Conservation (phyloP, 2,113 vertebrate genomes). For the Stigmatopora argus region DNA sequence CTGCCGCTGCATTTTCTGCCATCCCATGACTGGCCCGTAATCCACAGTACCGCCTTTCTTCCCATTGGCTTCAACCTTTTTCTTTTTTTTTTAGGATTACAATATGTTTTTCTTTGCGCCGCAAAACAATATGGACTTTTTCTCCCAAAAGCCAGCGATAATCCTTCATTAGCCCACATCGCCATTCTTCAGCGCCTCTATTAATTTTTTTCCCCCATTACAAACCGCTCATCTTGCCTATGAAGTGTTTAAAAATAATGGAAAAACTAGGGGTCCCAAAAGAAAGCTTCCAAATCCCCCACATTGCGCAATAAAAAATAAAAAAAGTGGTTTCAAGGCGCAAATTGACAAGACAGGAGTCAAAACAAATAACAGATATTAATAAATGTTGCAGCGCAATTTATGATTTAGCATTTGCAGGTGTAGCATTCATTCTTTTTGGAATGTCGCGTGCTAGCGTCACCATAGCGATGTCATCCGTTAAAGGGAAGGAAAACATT, state of each 20-base stretch:
- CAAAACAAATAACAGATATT: too few relatives aligned
- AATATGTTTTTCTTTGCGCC: slow-evolving; percentile 53
- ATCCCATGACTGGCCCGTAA: slow-evolving; percentile 69
- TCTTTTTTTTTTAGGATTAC: slow-evolving; percentile 28
- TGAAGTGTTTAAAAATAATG: too few relatives aligned
- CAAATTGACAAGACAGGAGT: too few relatives aligned
- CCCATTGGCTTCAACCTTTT: slow-evolving; percentile 30
- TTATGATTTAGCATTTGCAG: too few relatives aligned
- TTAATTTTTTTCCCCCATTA: background rate
- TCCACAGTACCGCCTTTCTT: slow-evolving; percentile 38
- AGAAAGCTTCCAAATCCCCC: too few relatives aligned
- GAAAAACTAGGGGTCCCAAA: too few relatives aligned
- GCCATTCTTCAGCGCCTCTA: slow-evolving; percentile 30
- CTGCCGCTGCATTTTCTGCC: slow-evolving; percentile 38
- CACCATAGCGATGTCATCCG: slow-evolving; percentile 43
- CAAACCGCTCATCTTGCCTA: too few relatives aligned
- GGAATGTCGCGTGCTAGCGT: too few relatives aligned
- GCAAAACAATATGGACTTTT: slow-evolving; percentile 31
- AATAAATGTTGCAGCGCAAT: too few relatives aligned
- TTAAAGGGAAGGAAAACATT: slow-evolving; percentile 58
- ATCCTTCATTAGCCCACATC: slow-evolving; percentile 61
- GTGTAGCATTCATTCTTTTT: too few relatives aligned
- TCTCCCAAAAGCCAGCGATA: slow-evolving; percentile 42
- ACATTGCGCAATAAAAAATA: too few relatives aligned
- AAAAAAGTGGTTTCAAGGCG: too few relatives aligned